Evolutionary conservation across 2,113 vertebrate species (phyloP).

Genomic region (Dicerorhinus sumatrensis): DNA sequence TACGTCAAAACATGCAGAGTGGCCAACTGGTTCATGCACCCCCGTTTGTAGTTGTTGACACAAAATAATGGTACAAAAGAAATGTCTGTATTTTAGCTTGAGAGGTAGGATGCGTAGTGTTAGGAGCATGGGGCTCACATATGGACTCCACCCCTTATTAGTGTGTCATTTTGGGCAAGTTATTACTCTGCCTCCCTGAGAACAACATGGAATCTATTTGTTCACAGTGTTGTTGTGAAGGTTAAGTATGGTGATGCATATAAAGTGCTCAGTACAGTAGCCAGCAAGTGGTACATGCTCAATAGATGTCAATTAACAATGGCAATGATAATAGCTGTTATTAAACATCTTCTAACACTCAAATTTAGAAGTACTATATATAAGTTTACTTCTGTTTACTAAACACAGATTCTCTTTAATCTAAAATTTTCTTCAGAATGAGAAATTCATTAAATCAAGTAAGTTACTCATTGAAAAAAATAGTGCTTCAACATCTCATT

Average conservation of each 20-base stretch:
- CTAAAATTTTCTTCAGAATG: constrained; percentile 30
- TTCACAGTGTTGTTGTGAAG: constrained; percentile 44
- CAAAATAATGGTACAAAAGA: constrained; percentile 73
- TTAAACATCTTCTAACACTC: not conserved
- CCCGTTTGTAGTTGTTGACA: constrained; percentile 56
- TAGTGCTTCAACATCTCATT: constrained; percentile 15
- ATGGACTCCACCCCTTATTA: constrained; percentile 43
- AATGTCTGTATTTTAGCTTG: constrained; percentile 62
- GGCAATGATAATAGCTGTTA: not conserved
- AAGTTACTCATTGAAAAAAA: constrained; percentile 18
- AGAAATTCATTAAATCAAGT: constrained; percentile 55
- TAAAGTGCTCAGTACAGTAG: constrained; percentile 51
- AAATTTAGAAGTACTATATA: not conserved
- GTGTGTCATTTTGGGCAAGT: constrained; percentile 47
- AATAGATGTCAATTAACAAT: not conserved
- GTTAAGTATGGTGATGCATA: constrained; percentile 54
- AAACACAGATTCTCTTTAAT: not conserved
- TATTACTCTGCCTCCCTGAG: constrained; percentile 75
- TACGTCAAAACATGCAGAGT: constrained; percentile 70
- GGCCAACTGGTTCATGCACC: constrained; percentile 73
- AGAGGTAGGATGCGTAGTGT: constrained; percentile 35
- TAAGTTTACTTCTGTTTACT: constrained; percentile 33
- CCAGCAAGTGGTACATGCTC: not conserved
- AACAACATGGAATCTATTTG: not conserved
- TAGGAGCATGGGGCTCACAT: constrained; percentile 28